Percentiles rank a stretch among this genome's conserved stretches.
phyloP scores from a whole-genome alignment of 2,888 invertebrate species.

The Orthonychiurus folsomi region DNA sequence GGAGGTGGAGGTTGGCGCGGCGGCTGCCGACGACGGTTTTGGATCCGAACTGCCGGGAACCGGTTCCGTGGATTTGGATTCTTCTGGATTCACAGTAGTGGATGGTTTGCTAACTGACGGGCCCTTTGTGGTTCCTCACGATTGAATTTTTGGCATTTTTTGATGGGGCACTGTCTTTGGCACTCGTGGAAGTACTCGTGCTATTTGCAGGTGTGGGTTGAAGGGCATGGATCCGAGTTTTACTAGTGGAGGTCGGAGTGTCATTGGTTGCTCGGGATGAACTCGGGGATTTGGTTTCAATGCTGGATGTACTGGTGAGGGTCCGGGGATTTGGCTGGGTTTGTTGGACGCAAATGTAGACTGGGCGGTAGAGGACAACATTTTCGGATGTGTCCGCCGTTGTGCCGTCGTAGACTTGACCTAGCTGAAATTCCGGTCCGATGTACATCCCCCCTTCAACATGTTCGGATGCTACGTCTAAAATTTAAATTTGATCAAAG shows the following conservation, averaged over 20 bases:
- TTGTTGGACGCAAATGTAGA: conserved; percentile 45
- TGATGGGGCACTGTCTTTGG: not conserved
- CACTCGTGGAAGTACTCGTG: not conserved
- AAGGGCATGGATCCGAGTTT: not conserved
- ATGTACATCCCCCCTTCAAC: conserved; percentile 61
- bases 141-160: not conserved
- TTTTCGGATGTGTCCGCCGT: conserved; percentile 49
- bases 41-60: not conserved
- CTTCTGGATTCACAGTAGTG: too few relatives aligned
- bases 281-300: not conserved
- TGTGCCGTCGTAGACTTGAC: conserved; percentile 66
- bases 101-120: not conserved
- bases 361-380: conserved; percentile 58
- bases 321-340: not conserved
- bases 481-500: too few relatives aligned
- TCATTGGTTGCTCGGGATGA: not conserved
- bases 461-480: conserved; percentile 61
- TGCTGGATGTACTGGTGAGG: not conserved
- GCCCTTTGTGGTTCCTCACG: not conserved
- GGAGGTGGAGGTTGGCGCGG: not conserved
- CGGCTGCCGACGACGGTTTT: not conserved
- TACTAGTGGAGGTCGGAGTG: not conserved
- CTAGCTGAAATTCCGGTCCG: conserved; percentile 58
- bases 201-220: not conserved
- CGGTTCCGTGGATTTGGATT: too few relatives aligned